Conservation (phyloP, 2,113 vertebrate genomes). For the Dascyllus trimaculatus region DNA sequence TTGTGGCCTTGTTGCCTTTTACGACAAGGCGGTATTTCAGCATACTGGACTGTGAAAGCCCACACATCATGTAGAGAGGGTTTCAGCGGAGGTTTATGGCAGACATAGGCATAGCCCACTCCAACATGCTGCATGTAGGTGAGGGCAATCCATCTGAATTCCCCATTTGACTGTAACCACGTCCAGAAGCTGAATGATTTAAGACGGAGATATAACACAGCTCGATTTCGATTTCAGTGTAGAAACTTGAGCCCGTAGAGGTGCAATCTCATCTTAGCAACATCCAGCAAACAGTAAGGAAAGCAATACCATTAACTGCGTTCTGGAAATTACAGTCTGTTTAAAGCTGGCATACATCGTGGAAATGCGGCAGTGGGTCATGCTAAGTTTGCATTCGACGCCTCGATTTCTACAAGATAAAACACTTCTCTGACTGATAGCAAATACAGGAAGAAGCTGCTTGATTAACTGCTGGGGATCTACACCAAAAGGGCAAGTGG, state of each 20-base stretch:
- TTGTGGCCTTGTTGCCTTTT: constrained; percentile 60
- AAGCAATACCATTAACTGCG: constrained; percentile 13
- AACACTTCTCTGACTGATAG: too few relatives aligned
- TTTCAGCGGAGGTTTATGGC: constrained; percentile 57
- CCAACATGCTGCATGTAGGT: neutral
- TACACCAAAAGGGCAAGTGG: too few relatives aligned
- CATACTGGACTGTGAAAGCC: constrained; percentile 12
- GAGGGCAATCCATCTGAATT: constrained; percentile 58
- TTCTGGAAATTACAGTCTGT: too few relatives aligned
- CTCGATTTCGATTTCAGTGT: constrained; percentile 13
- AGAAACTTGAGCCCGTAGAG: neutral
- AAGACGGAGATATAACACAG: constrained; percentile 52
- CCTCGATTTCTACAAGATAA: too few relatives aligned
- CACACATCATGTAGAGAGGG: constrained; percentile 21
- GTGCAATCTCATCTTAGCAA: constrained; percentile 46
- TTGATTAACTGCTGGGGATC: too few relatives aligned
- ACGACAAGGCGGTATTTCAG: constrained; percentile 63
- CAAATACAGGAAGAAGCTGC: too few relatives aligned
- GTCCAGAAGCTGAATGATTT: constrained; percentile 54
- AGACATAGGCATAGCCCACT: constrained; percentile 16
- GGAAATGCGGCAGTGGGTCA: too few relatives aligned
- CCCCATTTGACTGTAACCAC: constrained; percentile 39
- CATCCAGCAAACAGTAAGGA: constrained; percentile 8
- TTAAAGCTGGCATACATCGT: too few relatives aligned
- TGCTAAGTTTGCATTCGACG: too few relatives aligned